These are phyloP conservation scores for Anas platyrhynchos DNA, from an alignment of 2,113 vertebrate species.

Conservation along the genomic window DNA sequence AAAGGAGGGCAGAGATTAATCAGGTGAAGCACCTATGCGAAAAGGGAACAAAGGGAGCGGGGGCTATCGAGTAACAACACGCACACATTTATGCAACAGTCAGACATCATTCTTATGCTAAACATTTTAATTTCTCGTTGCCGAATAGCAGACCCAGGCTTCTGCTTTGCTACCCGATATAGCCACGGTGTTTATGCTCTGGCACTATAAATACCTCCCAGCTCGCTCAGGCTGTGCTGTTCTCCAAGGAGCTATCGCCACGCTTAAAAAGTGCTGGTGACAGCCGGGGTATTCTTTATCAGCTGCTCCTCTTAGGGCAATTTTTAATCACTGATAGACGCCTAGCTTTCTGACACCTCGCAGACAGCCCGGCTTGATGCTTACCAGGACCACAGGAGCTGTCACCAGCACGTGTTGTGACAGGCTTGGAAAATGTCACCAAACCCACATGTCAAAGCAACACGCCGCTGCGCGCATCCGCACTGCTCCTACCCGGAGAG, in stretches of 20 bases:
- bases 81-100: rapidly evolving
- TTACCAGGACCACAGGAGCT: background rate
- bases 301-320: background rate
- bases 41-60: background rate
- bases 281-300: constrained; percentile 21
- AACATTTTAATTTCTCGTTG: background rate
- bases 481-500: rapidly evolving
- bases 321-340: background rate
- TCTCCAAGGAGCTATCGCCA: background rate
- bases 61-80: rapidly evolving
- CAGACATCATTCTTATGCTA: background rate
- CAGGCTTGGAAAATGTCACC: rapidly evolving
- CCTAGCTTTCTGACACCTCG: background rate
- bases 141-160: background rate
- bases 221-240: background rate
- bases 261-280: background rate
- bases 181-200: background rate
- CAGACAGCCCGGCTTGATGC: background rate
- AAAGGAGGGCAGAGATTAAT: background rate
- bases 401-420: rapidly evolving
- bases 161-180: background rate
- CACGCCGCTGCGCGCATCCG: rapidly evolving
- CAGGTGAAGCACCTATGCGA: rapidly evolving
- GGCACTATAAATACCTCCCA: constrained; percentile 14
- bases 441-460: rapidly evolving